Percentiles rank a stretch among this genome's conserved stretches.
phyloP scores from a whole-genome alignment of 2,888 invertebrate genomes.

The Synergus gifuensis region DNA sequence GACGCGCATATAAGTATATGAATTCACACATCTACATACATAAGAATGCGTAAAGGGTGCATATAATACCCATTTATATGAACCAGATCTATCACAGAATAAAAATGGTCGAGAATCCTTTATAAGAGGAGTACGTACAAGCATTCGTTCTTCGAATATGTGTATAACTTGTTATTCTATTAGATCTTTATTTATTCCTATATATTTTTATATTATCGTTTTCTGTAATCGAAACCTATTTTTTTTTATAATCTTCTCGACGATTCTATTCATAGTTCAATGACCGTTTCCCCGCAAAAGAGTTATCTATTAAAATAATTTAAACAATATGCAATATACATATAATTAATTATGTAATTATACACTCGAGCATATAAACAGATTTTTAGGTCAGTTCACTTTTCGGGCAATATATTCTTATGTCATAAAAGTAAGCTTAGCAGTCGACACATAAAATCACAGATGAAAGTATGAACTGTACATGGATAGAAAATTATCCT shows the following conservation, averaged over 20 bases:
- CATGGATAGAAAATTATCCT: too few species aligned
- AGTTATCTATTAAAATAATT: not conserved
- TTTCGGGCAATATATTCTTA: not conserved
- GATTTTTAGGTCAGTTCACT: not conserved
- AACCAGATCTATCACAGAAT: slow-evolving; percentile 53
- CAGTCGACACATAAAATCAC: slow-evolving; percentile 50
- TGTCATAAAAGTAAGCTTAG: slow-evolving; percentile 42
- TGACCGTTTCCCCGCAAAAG: not conserved
- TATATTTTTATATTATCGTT: too few species aligned
- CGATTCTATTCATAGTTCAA: not conserved
- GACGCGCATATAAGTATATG: too few species aligned
- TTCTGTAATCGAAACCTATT: not conserved
- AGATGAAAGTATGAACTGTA: slow-evolving; percentile 33
- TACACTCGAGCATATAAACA: slow-evolving; percentile 20
- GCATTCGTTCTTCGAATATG: too few species aligned
- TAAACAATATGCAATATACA: slow-evolving; percentile 16
- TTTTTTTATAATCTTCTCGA: not conserved
- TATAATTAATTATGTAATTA: too few species aligned
- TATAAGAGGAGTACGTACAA: too few species aligned
- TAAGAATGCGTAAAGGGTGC: too few species aligned
- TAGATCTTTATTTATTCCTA: too few species aligned
- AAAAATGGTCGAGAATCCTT: slow-evolving; percentile 44
- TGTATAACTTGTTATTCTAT: too few species aligned
- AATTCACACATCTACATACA: too few species aligned
- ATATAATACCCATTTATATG: slow-evolving; percentile 40